Evolutionary conservation across 2,113 vertebrate genomes (phyloP).

Genomic region (Leptocoma aspasia): DNA sequence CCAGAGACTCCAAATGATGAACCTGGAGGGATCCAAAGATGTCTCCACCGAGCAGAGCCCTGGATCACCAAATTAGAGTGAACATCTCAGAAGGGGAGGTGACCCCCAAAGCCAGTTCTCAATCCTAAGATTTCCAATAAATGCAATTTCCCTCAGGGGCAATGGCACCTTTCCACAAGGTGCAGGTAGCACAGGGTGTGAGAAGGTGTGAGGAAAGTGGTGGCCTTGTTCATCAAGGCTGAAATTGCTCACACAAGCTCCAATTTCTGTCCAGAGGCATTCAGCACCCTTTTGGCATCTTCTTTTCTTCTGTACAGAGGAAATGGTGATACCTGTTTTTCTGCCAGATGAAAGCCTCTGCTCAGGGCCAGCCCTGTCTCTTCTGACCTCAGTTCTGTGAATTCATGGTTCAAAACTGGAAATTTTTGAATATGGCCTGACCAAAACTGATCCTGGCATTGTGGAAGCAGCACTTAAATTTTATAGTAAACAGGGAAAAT

Average conservation of each 20-base stretch:
- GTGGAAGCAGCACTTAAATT: neutral
- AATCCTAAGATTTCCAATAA: neutral
- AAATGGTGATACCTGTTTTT: neutral
- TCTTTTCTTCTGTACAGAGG: fast-evolving
- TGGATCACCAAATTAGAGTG: neutral
- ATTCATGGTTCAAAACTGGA: fast-evolving
- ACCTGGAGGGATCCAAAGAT: neutral
- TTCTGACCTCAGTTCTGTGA: neutral
- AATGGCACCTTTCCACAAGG: neutral
- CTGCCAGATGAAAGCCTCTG: neutral
- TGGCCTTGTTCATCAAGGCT: neutral
- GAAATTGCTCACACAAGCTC: neutral
- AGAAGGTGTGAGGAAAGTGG: neutral
- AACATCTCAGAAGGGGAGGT: neutral
- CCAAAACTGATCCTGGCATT: neutral
- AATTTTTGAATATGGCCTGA: neutral
- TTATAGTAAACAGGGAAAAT: neutral
- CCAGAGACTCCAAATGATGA: neutral
- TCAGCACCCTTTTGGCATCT: neutral
- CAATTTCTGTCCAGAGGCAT: neutral
- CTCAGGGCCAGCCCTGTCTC: neutral
- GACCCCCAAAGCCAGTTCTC: neutral
- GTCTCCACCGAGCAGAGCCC: neutral
- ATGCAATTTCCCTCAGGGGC: neutral
- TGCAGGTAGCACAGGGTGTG: neutral